Base-by-base conservation (phyloP, 2,888 invertebrate species). In the Zhuqinia jingwanae region DNA sequence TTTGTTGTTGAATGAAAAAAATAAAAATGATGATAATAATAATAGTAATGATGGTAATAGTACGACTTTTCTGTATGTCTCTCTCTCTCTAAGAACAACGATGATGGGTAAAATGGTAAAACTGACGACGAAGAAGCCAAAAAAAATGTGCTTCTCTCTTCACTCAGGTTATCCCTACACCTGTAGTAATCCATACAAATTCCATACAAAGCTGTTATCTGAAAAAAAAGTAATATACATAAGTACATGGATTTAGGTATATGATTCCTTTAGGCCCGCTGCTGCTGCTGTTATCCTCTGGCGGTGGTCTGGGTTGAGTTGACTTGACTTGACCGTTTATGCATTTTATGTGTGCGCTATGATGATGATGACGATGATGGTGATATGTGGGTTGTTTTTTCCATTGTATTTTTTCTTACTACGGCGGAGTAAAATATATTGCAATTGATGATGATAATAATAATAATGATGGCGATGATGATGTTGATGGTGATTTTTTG, bases 381-480 rank as follows among this genome's bases (percentile, higher is more conserved):
- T 68, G 68, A 45, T 68, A 75, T 78, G 79, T 79, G 65, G 79
- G 63, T 25, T 79, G 65, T 63, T 63, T n/a, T n/a, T 60, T 63
- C 78, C 63, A 78, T 78, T 78, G 78, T 78, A 20, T 78, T 78
- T 60, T 53, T 20, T 17, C 20, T 79, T 47, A 47, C n/a, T n/a
- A n/a, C n/a, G n/a, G n/a, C n/a, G n/a, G n/a, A n/a, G n/a, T 79
- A 65, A 79, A 53, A 75, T 75, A 75, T 75, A 75, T 75, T 27
- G 50, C 73, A 75, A 75, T 75, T 75, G 73, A 30, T 53, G 30
- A 75, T 75, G 50, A 73, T 73, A 50, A 73, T 47, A 50, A 47
- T 73, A 50, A 75, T 53, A 30, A 2, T 53, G 50, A n/a, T 53
- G 30, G 53, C 17, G 73, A 50, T 17, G 17, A 17, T 25, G 65